Percentiles rank a stretch among this genome's conserved stretches.
These are phyloP conservation scores for Indri indri DNA, from an alignment of 2,113 vertebrate genomes.

Conservation along the genomic window DNA sequence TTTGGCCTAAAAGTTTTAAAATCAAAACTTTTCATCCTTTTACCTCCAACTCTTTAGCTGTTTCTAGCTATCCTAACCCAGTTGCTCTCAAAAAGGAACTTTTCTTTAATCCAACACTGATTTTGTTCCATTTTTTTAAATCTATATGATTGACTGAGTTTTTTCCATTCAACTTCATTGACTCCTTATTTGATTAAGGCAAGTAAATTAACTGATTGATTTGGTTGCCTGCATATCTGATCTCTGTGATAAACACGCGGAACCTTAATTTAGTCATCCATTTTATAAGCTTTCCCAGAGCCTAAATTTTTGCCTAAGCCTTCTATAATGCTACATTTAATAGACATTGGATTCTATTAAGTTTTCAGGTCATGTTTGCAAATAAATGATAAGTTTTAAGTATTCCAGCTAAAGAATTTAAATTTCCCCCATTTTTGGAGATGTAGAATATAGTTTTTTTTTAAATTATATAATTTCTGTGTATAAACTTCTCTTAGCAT, in stretches of 20 bases:
- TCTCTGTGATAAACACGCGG: not conserved
- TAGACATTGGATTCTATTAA: not conserved
- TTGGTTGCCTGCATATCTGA: slow-evolving; percentile 22
- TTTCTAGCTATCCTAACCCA: not conserved
- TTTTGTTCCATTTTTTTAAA: not conserved
- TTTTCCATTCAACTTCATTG: slow-evolving; percentile 7
- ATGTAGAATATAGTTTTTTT: not conserved
- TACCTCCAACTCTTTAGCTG: not conserved
- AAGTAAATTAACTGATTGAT: slow-evolving; percentile 13
- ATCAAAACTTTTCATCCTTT: not conserved
- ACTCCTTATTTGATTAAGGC: slow-evolving; percentile 43
- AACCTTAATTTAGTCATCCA: not conserved
- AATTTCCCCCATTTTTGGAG: not conserved
- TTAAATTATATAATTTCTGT: not conserved
- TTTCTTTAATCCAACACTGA: not conserved
- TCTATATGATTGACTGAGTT: not conserved
- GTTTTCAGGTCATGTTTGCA: not conserved
- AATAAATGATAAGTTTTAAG: slow-evolving; percentile 17
- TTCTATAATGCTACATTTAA: not conserved
- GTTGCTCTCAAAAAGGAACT: not conserved
- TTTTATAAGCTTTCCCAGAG: not conserved
- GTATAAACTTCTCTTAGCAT: not conserved
- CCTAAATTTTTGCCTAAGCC: not conserved
- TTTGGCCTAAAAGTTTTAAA: not conserved
- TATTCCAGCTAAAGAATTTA: not conserved